phyloP scores from a whole-genome alignment of 2,888 invertebrate species.

The Hypomecis punctinalis region DNA sequence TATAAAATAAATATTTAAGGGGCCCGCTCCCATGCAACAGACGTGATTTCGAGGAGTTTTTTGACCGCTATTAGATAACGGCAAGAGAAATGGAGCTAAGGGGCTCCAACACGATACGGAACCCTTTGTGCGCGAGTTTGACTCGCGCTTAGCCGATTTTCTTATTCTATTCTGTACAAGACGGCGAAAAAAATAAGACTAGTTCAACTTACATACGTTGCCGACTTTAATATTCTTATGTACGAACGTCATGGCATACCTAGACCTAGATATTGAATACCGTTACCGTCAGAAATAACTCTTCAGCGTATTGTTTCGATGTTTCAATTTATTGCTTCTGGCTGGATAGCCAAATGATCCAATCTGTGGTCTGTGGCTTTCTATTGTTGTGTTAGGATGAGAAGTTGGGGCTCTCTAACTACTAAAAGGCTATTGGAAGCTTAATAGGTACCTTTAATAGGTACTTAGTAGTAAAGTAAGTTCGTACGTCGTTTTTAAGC shows the following conservation, averaged over 20 bases:
- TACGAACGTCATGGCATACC: conserved; percentile 4
- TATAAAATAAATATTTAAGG: too few relatives aligned
- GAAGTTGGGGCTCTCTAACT: background rate
- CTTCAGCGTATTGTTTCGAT: conserved; percentile 51
- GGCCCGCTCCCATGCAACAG: too few relatives aligned
- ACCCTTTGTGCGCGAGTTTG: too few relatives aligned
- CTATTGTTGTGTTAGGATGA: conserved; percentile 23
- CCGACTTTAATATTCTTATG: background rate
- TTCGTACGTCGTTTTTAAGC: too few relatives aligned
- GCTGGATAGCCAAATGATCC: conserved; percentile 52
- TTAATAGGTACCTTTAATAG: too few relatives aligned
- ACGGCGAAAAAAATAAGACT: too few relatives aligned
- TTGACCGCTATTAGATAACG: too few relatives aligned
- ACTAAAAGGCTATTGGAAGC: background rate
- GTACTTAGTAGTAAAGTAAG: too few relatives aligned
- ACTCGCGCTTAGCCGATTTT: too few relatives aligned
- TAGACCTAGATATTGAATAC: conserved; percentile 29
- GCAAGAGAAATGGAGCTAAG: too few relatives aligned
- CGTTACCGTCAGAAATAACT: conserved; percentile 41
- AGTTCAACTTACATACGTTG: background rate
- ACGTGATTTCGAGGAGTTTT: too few relatives aligned
- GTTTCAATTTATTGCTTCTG: conserved; percentile 55
- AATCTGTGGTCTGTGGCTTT: conserved; percentile 49
- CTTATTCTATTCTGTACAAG: background rate
- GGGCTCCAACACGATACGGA: too few relatives aligned